Base-by-base conservation (phyloP, 2,888 invertebrate genomes). In the Nomada ruficornis region DNA sequence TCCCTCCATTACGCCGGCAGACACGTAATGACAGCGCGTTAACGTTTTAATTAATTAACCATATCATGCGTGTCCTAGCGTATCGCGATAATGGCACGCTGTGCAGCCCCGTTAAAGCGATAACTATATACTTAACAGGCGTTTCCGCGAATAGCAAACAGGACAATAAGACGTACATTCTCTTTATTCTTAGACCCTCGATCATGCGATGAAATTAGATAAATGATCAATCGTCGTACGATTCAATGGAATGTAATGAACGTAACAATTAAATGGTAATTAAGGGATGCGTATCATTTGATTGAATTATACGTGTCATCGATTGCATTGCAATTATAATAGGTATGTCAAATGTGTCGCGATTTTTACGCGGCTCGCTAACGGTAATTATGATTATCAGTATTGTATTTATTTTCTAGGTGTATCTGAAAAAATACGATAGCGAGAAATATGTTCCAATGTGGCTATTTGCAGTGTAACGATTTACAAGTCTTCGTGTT, bases 41-140 rank as follows among this genome's bases (percentile, higher is more conserved):
- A 73, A 57, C 57, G 64, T 47, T 77, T 67, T 67, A 73, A 77
- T 77, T 62, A 73, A 73, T 77, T 77, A 62, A 47, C 67, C 62
- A n/a, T 52, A 59, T 77, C 64, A 57, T 20, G 72, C 18, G 57
- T 42, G 52, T 64, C 71, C 64, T 50, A 11, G 72, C 18, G 64
- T 42, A 59, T 64, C 71, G 59, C 15, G 42, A 65, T 77, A 44
- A 77, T 50, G 44, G 23, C 42, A 59, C 42, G 10, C 1, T 9
- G 67, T n/a, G 15, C n/a, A 20, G 63, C 4, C 26, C 55, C 11
- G 75, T 57, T 50, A 64, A 63, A 57, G 57, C n/a, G 52, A 68
- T 36, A 47, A 42, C 29, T 36, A 36, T 36, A 36, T 36, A 47
- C 55, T 50, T 47, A 67, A 67, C 60, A n/a, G 50, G 4, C 50